Conservation (phyloP, 2,797 vertebrate species). For the Trematomus bernacchii region DNA sequence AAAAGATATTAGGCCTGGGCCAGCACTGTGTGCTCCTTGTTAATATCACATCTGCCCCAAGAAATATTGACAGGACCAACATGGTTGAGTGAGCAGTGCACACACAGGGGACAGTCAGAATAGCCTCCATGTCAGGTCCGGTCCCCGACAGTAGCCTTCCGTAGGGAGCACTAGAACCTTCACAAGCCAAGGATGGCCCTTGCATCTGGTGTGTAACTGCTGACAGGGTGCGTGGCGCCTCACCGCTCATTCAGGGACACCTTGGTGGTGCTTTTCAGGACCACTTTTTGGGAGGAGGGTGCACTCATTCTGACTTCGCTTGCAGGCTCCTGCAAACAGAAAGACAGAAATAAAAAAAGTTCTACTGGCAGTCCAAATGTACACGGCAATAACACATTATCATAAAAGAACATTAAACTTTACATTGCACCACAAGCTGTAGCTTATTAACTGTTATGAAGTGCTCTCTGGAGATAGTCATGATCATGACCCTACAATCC, state of each 20-base stretch:
- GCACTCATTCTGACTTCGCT: conserved; percentile 90
- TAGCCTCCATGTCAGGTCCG: conserved; percentile 72
- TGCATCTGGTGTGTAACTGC: conserved; percentile 77
- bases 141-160: conserved; percentile 76
- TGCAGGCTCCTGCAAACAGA: conserved; percentile 68
- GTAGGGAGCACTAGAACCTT: conserved; percentile 69
- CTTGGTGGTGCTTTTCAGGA: conserved; percentile 99
- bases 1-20: conserved; percentile 35
- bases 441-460: too few relatives aligned
- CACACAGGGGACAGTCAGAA: conserved; percentile 57
- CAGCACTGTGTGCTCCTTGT: background rate
- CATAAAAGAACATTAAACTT: background rate
- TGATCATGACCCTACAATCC: too few relatives aligned
- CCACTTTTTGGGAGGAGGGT: conserved; percentile 95
- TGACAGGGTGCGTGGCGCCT: conserved; percentile 90
- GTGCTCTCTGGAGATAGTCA: too few relatives aligned
- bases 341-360: background rate
- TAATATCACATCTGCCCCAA: background rate
- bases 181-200: conserved; percentile 72
- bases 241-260: conserved; percentile 99
- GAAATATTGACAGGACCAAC: background rate
- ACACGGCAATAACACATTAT: background rate
- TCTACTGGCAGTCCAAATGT: background rate
- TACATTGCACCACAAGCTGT: too few relatives aligned
- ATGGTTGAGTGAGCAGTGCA: conserved; percentile 76